phyloP scores from a whole-genome alignment of 1,140 invertebrate genomes.

The Zaprionus nigranus region DNA sequence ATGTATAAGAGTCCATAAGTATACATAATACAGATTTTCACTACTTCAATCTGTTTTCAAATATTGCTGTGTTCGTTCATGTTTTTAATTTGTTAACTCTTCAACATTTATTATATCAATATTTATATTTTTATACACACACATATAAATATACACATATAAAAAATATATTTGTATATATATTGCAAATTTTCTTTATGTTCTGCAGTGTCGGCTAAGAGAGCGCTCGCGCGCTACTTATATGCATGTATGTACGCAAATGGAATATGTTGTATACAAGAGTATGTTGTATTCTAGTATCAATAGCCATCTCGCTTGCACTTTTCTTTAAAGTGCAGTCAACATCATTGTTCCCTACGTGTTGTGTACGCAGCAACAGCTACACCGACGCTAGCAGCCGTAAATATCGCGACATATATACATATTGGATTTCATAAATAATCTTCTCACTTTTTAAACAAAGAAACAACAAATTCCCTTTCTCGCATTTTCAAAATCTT shows the following conservation, averaged over 20 bases:
- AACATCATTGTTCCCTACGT: constrained; percentile 33
- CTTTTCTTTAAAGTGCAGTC: constrained; percentile 35
- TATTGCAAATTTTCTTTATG: constrained; percentile 13
- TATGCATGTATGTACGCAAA: constrained; percentile 30
- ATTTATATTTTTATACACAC: constrained; percentile 11
- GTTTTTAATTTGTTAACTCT: not conserved
- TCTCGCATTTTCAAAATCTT: constrained; percentile 2
- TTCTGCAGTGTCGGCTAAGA: constrained; percentile 35
- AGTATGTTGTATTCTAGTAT: constrained; percentile 32
- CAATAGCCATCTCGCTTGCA: constrained; percentile 52
- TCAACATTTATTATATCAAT: not conserved
- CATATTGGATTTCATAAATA: not conserved
- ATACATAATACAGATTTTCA: constrained; percentile 11
- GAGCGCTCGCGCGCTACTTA: constrained; percentile 46
- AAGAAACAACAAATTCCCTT: not conserved
- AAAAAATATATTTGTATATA: not conserved
- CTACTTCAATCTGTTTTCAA: not conserved
- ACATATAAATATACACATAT: not conserved
- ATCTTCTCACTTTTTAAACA: constrained; percentile 4
- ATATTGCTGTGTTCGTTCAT: not conserved
- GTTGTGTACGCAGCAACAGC: constrained; percentile 50
- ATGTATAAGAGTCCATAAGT: not conserved
- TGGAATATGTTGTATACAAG: constrained; percentile 52
- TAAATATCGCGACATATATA: constrained; percentile 18
- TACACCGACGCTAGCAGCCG: constrained; percentile 29